phyloP scores from a whole-genome alignment of 2,888 invertebrate species.

The Tinea pellionella region DNA sequence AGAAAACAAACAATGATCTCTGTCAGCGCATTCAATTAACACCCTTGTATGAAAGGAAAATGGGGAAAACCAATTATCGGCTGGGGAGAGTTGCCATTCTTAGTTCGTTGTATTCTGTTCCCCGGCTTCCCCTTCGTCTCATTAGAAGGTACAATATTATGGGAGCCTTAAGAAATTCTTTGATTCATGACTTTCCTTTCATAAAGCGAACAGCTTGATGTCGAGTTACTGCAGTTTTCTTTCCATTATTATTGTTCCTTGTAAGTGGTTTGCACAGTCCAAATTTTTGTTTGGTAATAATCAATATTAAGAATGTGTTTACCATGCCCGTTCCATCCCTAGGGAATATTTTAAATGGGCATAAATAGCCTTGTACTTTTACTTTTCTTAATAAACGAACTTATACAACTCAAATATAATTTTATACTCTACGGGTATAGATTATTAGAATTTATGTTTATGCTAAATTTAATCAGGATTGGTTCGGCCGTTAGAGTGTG shows the following conservation, averaged over 20 bases:
- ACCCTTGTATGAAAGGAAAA: constrained; percentile 20
- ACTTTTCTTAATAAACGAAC: too few relatives aligned
- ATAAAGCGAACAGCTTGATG: constrained; percentile 11
- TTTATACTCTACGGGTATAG: too few relatives aligned
- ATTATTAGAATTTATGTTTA: too few relatives aligned
- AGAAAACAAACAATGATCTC: constrained; percentile 15
- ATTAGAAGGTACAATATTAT: neutral
- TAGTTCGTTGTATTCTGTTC: constrained; percentile 1
- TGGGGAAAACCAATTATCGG: constrained; percentile 39
- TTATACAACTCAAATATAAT: too few relatives aligned
- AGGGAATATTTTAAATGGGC: too few relatives aligned
- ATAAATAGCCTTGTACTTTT: too few relatives aligned
- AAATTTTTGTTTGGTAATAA: too few relatives aligned
- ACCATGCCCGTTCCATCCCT: too few relatives aligned
- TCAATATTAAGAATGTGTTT: too few relatives aligned
- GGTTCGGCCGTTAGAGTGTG: too few relatives aligned
- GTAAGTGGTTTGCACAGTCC: neutral
- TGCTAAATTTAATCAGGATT: too few relatives aligned
- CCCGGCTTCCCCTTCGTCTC: neutral
- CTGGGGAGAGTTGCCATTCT: constrained; percentile 21
- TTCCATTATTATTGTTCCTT: neutral
- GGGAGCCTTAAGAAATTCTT: constrained; percentile 9
- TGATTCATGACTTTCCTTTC: constrained; percentile 14
- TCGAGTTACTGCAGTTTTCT: neutral
- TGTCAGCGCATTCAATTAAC: constrained; percentile 44